These are phyloP conservation scores for Dermatophagoides farinae DNA, from an alignment of 1,140 invertebrate genomes.

Conservation along the genomic window DNA sequence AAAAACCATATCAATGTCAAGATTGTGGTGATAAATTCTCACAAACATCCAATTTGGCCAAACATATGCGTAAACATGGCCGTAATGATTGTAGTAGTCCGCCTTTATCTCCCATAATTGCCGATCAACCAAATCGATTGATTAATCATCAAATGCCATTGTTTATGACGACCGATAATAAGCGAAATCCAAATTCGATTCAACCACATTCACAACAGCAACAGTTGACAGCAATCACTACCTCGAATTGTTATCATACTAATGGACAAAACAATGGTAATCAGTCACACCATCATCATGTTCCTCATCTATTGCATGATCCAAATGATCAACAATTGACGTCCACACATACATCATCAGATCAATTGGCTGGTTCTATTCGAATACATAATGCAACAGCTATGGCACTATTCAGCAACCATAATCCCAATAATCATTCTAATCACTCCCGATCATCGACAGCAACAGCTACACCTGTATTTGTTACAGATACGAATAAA, in stretches of 20 bases:
- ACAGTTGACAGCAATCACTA: no score
- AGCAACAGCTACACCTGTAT: background rate
- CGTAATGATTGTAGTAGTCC: no score
- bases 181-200: no score
- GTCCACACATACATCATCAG: background rate
- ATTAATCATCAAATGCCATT: background rate
- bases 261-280: background rate
- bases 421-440: background rate
- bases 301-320: no score
- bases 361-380: background rate
- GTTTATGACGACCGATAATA: background rate
- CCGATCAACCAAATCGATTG: background rate
- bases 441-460: background rate
- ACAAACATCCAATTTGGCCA: conserved; percentile 1
- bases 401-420: background rate
- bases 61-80: conserved; percentile 9
- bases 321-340: no score
- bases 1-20: background rate
- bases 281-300: background rate
- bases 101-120: background rate
- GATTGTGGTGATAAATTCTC: conserved; percentile 7
- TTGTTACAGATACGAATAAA: no score
- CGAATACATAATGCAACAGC: background rate
- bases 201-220: no score
- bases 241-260: no score